Percentiles rank a stretch among this genome's conserved stretches.
Evolutionary conservation across 2,888 invertebrate species (phyloP).

Genomic region (Drosophila aldrichi): DNA sequence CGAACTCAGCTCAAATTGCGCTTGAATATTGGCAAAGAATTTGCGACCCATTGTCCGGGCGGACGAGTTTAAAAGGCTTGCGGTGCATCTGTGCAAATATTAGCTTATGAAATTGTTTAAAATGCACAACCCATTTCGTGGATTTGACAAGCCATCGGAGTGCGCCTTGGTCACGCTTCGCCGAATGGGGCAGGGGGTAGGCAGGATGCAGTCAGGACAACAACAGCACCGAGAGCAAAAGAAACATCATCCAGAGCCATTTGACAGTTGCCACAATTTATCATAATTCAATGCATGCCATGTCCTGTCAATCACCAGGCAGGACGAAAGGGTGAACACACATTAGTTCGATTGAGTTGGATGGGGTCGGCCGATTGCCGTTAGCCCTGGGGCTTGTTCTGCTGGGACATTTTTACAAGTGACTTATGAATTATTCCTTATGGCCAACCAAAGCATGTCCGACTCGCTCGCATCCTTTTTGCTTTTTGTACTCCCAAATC

Average conservation of each 20-base stretch:
- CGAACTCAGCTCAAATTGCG: conserved; percentile 47
- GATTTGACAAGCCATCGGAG: conserved; percentile 59
- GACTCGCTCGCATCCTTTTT: conserved; percentile 33
- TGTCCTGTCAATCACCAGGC: conserved; percentile 73
- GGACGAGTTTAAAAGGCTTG: conserved; percentile 56
- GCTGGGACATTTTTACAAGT: conserved; percentile 71
- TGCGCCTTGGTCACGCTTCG: conserved; percentile 65
- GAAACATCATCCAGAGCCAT: conserved; percentile 72
- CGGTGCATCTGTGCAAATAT: conserved; percentile 74
- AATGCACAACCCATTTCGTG: conserved; percentile 48
- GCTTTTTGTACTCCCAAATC: conserved; percentile 66
- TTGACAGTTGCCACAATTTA: conserved; percentile 84
- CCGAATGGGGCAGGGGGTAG: conserved; percentile 1
- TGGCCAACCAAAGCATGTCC: conserved; percentile 34
- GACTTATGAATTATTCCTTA: conserved; percentile 82
- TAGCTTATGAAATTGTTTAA: conserved; percentile 77
- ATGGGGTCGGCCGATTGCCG: neutral
- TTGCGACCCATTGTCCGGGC: conserved; percentile 63
- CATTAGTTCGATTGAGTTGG: conserved; percentile 53
- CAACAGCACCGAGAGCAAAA: conserved; percentile 22
- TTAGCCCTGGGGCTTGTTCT: neutral
- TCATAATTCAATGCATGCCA: conserved; percentile 83
- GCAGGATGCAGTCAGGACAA: neutral
- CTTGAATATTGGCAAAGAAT: conserved; percentile 66
- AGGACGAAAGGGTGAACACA: conserved; percentile 67